phyloP scores from a whole-genome alignment of 2,888 invertebrate species.

The Ormyrus rosae region DNA sequence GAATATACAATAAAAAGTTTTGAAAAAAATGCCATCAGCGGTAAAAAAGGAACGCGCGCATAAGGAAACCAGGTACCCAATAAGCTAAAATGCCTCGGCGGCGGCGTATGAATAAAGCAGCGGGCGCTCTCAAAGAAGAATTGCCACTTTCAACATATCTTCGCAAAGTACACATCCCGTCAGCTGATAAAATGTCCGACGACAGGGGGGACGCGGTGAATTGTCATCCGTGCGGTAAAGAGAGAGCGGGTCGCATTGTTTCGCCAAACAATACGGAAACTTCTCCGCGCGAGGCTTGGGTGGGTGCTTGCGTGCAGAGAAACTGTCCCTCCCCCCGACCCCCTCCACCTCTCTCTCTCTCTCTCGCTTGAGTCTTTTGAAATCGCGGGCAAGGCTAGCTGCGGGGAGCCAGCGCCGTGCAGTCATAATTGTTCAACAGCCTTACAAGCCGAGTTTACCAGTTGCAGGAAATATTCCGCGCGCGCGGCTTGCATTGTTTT shows the following conservation, averaged over 20 bases:
- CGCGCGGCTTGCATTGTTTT: not conserved
- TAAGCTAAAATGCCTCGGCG: too few species aligned
- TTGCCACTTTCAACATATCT: conserved; percentile 35
- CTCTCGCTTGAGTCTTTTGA: conserved; percentile 16
- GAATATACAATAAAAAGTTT: too few species aligned
- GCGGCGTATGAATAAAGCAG: too few species aligned
- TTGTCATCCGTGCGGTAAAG: conserved; percentile 6
- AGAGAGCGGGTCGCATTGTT: conserved; percentile 26
- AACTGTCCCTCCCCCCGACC: not conserved
- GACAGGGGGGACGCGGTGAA: conserved; percentile 2
- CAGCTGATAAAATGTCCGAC: conserved; percentile 32
- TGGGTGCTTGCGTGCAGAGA: not conserved
- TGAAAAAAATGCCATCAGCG: too few species aligned
- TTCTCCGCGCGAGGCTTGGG: not conserved
- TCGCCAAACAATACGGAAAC: conserved; percentile 22
- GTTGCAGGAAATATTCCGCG: not conserved
- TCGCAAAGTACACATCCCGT: conserved; percentile 25
- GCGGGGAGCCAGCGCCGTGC: not conserved
- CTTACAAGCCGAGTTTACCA: conserved; percentile 19
- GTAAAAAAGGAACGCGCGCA: too few species aligned
- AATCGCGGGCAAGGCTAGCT: conserved; percentile 8
- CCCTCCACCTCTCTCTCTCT: not conserved
- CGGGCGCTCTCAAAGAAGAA: not conserved
- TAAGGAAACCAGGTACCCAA: too few species aligned
- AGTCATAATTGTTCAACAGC: conserved; percentile 30